Evolutionary conservation across 2,797 vertebrate genomes (phyloP).

Genomic region (Dendrocincla fuliginosa): DNA sequence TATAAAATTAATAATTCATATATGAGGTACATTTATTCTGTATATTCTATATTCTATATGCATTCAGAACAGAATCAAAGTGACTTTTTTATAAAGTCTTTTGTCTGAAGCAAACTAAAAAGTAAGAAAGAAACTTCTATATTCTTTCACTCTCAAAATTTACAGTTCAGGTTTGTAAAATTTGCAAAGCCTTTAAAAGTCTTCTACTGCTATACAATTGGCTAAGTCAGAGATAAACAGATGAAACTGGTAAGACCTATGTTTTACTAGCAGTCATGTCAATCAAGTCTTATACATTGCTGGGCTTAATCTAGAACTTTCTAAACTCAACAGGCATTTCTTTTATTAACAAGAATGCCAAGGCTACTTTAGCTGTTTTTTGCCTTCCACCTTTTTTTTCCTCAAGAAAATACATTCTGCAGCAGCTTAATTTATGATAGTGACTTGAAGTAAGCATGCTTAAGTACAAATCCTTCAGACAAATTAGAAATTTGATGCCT

Average conservation of each 20-base stretch:
- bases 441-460: not conserved
- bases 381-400: not conserved
- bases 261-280: not conserved
- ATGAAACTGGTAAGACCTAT: not conserved
- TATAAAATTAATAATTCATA: not conserved
- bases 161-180: not conserved
- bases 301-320: not conserved
- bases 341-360: not conserved
- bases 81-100: not conserved
- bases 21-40: not conserved
- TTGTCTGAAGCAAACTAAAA: not conserved
- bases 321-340: not conserved
- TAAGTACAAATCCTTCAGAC: not conserved
- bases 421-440: conserved; percentile 3
- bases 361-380: not conserved
- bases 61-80: not conserved
- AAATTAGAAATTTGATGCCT: not conserved
- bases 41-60: not conserved
- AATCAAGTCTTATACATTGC: conserved; percentile 28
- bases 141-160: not conserved
- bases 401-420: conserved; percentile 39
- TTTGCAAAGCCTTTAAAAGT: not conserved
- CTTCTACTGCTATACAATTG: not conserved
- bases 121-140: not conserved
- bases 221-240: not conserved